Conservation (phyloP, 2,888 invertebrate species). For the Lycophotia porphyrea region DNA sequence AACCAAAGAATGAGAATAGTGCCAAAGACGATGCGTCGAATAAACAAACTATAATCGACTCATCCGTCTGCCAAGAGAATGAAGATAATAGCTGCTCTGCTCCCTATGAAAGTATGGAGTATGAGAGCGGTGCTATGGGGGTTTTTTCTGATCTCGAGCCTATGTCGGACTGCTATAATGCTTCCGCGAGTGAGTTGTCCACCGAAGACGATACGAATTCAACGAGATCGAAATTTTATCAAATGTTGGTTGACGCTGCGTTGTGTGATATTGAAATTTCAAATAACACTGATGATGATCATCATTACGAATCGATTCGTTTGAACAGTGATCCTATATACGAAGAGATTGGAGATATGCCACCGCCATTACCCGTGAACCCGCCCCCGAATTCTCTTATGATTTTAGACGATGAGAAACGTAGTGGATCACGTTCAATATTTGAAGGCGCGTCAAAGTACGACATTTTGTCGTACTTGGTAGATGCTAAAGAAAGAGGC, state of each 20-base stretch:
- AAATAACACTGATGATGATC: conserved; percentile 91
- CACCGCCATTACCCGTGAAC: conserved; percentile 94
- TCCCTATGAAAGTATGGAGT: conserved; percentile 94
- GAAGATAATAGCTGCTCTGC: conserved; percentile 92
- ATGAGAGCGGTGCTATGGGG: conserved; percentile 90
- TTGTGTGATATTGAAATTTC: conserved; percentile 92
- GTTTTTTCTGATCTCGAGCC: conserved; percentile 89
- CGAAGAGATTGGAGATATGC: conserved; percentile 94
- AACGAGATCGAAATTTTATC: conserved; percentile 93
- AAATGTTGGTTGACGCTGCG: conserved; percentile 93
- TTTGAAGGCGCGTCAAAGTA: conserved; percentile 96
- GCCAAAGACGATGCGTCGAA: conserved; percentile 71
- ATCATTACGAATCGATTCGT: conserved; percentile 93
- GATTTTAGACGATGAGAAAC: conserved; percentile 93
- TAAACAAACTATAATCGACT: conserved; percentile 72
- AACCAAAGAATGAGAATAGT: conserved; percentile 74
- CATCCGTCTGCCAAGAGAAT: conserved; percentile 77
- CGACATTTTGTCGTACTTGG: conserved; percentile 96
- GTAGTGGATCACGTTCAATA: conserved; percentile 92
- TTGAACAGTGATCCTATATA: conserved; percentile 93
- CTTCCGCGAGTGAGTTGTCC: conserved; percentile 91
- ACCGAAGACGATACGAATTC: conserved; percentile 92
- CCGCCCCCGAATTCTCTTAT: conserved; percentile 94
- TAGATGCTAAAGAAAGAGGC: conserved; percentile 95
- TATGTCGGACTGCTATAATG: conserved; percentile 93